Conservation (phyloP, 2,797 vertebrate genomes). For the Etheostoma nigrum region DNA sequence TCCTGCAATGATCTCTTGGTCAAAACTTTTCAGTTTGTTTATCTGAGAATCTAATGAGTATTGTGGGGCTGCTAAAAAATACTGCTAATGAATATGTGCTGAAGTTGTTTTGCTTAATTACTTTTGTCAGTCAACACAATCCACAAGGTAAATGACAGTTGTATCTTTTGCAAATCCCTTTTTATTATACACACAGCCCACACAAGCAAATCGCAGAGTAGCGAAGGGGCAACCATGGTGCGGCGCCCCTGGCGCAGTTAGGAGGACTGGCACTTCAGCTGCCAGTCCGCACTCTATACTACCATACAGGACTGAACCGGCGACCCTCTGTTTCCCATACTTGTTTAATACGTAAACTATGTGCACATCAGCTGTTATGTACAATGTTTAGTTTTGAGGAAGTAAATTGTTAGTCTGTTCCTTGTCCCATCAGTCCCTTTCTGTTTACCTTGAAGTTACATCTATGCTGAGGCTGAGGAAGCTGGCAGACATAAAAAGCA, state of each 20-base stretch:
- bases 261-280: too few species aligned
- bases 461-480: constrained; percentile 29
- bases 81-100: neutral
- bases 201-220: too few species aligned
- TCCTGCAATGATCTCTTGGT: neutral
- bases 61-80: neutral
- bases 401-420: neutral
- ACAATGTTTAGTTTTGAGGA: constrained; percentile 4
- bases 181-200: too few species aligned
- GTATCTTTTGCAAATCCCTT: too few species aligned
- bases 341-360: neutral
- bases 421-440: neutral
- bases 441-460: constrained; percentile 40
- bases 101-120: neutral
- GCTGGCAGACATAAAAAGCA: constrained; percentile 18
- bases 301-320: too few species aligned
- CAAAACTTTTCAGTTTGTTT: neutral
- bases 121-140: too few species aligned
- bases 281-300: too few species aligned
- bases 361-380: neutral
- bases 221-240: too few species aligned
- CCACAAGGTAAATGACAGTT: too few species aligned
- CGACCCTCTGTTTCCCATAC: too few species aligned
- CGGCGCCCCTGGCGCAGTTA: too few species aligned
- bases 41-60: neutral